phyloP scores from a whole-genome alignment of 2,113 vertebrate genomes.

The Meleagris gallopavo region DNA sequence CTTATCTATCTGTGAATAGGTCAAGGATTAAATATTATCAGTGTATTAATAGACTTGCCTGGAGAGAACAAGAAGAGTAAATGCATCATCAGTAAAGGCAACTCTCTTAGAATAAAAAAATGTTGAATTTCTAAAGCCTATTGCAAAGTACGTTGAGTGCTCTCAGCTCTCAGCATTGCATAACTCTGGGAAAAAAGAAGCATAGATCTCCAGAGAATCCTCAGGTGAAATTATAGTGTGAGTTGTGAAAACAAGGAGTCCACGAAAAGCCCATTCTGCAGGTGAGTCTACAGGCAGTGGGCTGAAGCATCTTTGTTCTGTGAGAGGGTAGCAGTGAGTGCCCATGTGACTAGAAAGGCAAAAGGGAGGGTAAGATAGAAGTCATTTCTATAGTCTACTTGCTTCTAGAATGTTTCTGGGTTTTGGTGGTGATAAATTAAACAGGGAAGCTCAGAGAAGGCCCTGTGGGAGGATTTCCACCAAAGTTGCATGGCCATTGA shows the following conservation, averaged over 20 bases:
- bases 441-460: fast-evolving
- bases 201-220: fast-evolving
- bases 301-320: not conserved
- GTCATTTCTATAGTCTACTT: not conserved
- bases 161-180: not conserved
- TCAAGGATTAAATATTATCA: conserved; percentile 35
- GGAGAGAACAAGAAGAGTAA: conserved; percentile 21
- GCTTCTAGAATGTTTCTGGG: not conserved
- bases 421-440: not conserved
- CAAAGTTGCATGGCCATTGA: not conserved
- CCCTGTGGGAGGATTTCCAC: not conserved
- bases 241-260: not conserved
- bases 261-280: not conserved
- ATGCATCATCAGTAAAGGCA: conserved; percentile 10
- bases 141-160: not conserved
- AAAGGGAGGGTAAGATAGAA: not conserved
- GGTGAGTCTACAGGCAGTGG: not conserved
- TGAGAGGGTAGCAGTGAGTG: not conserved
- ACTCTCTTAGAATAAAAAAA: not conserved
- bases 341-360: not conserved
- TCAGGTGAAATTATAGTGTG: not conserved
- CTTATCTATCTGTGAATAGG: conserved; percentile 13
- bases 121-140: not conserved
- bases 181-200: not conserved
- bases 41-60: conserved; percentile 9